Evolutionary conservation across 2,113 vertebrate genomes (phyloP).

Genomic region (Lagenorhynchus albirostris): DNA sequence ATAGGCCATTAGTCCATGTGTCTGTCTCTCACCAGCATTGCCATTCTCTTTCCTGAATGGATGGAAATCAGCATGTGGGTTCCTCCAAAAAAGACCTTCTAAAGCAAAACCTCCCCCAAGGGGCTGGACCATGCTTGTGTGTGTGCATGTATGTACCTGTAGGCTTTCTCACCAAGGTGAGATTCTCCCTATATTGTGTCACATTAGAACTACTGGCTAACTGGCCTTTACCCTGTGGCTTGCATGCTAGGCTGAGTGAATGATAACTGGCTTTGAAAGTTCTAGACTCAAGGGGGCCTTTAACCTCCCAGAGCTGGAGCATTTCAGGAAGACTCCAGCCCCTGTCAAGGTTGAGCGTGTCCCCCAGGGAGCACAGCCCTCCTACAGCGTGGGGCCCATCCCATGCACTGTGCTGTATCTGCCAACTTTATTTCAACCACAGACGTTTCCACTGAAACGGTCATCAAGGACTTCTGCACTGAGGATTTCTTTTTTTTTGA

Average conservation of each 20-base stretch:
- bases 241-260: not conserved
- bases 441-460: fast-evolving
- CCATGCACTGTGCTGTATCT: fast-evolving
- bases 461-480: fast-evolving
- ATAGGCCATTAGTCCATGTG: fast-evolving
- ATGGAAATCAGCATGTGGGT: not conserved
- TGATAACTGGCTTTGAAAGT: not conserved
- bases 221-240: not conserved
- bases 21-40: not conserved
- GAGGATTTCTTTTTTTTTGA: not conserved
- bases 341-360: not conserved
- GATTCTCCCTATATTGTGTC: not conserved
- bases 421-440: not conserved
- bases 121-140: not conserved
- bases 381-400: fast-evolving
- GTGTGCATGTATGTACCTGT: too few relatives aligned
- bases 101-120: not conserved
- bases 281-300: not conserved
- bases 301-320: not conserved
- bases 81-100: not conserved
- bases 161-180: not conserved
- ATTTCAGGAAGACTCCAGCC: not conserved
- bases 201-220: fast-evolving
- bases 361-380: fast-evolving
- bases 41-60: not conserved